Conservation (phyloP, 2,113 vertebrate genomes). For the Sorex araneus region DNA sequence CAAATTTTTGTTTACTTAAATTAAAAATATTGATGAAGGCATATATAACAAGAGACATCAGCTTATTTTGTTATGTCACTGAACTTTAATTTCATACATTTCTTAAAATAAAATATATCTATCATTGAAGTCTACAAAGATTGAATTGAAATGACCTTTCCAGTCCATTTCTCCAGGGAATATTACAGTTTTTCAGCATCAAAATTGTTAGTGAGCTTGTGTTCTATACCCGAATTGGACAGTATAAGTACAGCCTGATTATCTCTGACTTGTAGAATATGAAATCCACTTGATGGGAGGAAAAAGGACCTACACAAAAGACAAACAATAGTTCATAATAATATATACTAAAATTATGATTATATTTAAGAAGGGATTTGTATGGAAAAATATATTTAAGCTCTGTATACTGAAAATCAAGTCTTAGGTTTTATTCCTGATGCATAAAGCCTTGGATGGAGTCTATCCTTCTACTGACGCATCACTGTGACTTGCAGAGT, state of each 20-base stretch:
- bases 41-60: background rate
- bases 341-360: background rate
- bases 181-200: background rate
- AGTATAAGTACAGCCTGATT: background rate
- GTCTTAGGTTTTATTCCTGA: background rate
- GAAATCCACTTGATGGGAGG: background rate
- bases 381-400: background rate
- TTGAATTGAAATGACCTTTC: background rate
- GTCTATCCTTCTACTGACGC: background rate
- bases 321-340: background rate
- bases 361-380: background rate
- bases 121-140: background rate
- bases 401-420: background rate
- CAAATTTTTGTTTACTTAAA: background rate
- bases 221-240: fast-evolving
- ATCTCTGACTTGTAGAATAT: background rate
- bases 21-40: background rate
- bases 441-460: background rate
- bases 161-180: background rate
- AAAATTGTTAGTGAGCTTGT: background rate
- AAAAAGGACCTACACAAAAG: background rate
- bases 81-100: background rate
- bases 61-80: background rate
- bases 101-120: background rate
- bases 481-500: background rate